These are phyloP conservation scores for Rhinolophus ferrumequinum DNA, from an alignment of 2,113 vertebrate species.

Conservation along the genomic window DNA sequence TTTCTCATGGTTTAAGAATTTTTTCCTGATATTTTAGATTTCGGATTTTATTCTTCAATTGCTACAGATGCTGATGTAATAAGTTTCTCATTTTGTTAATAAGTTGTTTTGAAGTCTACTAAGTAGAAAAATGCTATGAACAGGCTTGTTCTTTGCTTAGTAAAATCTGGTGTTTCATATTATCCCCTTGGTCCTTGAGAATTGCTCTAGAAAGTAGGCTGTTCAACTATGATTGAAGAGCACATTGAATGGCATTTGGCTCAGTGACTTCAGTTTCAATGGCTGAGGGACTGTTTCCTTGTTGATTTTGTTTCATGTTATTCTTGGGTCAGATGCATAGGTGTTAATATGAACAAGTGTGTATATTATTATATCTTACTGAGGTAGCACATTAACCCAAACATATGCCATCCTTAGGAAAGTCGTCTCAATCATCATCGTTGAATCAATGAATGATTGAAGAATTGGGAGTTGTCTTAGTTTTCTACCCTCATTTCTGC, in stretches of 20 bases:
- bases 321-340: background rate
- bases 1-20: background rate
- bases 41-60: conserved; percentile 25
- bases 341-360: background rate
- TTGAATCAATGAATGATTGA: background rate
- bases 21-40: conserved; percentile 10
- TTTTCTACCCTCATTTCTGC: background rate
- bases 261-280: background rate
- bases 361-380: background rate
- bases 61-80: background rate
- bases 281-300: background rate
- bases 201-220: conserved; percentile 6
- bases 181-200: background rate
- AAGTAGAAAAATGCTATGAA: background rate
- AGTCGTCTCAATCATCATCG: background rate
- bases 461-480: background rate
- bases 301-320: background rate
- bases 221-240: background rate
- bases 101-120: background rate
- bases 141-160: background rate
- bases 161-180: background rate
- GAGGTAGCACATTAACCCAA: background rate
- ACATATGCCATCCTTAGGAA: background rate
- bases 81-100: conserved; percentile 36
- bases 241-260: background rate